Evolutionary conservation across 1,140 invertebrate genomes (phyloP), one percentile per base, ranked within the genome.

Genomic region (Diprion similis): DNA sequence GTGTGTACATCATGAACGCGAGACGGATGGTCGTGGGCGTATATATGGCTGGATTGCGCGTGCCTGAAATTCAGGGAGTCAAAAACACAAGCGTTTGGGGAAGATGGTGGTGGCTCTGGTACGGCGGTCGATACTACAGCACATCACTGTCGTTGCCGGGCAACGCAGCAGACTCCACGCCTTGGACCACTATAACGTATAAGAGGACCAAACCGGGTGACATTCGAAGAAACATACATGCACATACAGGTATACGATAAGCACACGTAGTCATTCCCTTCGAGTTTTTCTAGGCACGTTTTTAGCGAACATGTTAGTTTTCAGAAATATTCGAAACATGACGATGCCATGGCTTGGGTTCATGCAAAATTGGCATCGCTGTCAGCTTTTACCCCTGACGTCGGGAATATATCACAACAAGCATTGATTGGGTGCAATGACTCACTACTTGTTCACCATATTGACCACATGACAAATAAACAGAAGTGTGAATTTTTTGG

Each of bases 21-120:
- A 59, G 51, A 59, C n/a, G 51, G 51, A 17, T 59, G 51, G 9
- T 59, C 51, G 51, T 59, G 51, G 51, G 51, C 51, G 51, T 59
- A 4, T 59, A 37, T 37, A 37, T 37, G 51, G 11, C 51, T 17
- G 51, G 51, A 59, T 59, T 59, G 51, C 51, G 51, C 51, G 51
- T 59, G 51, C 51, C 51, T 17, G 51, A 17, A 37, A 59, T 59
- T 59, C 51, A 59, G 11, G 51, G 51, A 59, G 11, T 59, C 51
- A 59, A 59, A 59, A 59, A 59, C 51, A 59, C 51, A 59, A 59
- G 51, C 51, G 11, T 59, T 59, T 8, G n/a, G 11, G 11, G 9
- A 59, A 17, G n/a, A 15, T 13, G 51, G 11, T 13, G 51, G 11
- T 13, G 24, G 24, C 24, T 59, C n/a, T 9, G 51, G 51, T 59